These are phyloP conservation scores for Microvelia longipes DNA, from an alignment of 1,140 invertebrate genomes.

Conservation along the genomic window DNA sequence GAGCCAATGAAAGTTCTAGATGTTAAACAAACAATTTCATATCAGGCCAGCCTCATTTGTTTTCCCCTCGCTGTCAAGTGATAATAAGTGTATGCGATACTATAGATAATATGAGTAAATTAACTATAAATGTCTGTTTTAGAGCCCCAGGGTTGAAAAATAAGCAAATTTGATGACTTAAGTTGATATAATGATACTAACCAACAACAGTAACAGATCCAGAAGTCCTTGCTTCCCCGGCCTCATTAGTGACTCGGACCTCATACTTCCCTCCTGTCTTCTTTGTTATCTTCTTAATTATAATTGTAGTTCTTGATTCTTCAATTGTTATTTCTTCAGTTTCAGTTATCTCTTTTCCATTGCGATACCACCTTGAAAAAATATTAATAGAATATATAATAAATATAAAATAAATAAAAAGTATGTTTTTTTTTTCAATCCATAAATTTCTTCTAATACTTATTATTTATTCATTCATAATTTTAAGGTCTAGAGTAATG, in stretches of 20 bases:
- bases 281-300: conserved; percentile 49
- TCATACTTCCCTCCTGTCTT: conserved; percentile 73
- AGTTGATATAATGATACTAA: no score
- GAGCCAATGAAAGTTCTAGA: no score
- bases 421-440: background rate
- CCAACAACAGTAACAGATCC: conserved; percentile 46
- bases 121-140: no score
- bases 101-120: no score
- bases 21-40: no score
- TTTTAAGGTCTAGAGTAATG: no score
- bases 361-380: conserved; percentile 54
- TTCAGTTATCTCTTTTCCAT: conserved; percentile 59
- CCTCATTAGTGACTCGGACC: conserved; percentile 54
- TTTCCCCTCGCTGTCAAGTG: no score
- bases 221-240: conserved; percentile 58
- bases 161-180: no score
- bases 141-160: no score
- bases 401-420: background rate
- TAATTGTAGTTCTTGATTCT: conserved; percentile 48
- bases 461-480: no score
- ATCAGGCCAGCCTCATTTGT: no score
- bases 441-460: background rate
- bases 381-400: background rate
- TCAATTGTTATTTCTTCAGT: conserved; percentile 50
- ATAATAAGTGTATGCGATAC: no score